phyloP scores from a whole-genome alignment of 1,140 invertebrate species.

The Aplysia californica region DNA sequence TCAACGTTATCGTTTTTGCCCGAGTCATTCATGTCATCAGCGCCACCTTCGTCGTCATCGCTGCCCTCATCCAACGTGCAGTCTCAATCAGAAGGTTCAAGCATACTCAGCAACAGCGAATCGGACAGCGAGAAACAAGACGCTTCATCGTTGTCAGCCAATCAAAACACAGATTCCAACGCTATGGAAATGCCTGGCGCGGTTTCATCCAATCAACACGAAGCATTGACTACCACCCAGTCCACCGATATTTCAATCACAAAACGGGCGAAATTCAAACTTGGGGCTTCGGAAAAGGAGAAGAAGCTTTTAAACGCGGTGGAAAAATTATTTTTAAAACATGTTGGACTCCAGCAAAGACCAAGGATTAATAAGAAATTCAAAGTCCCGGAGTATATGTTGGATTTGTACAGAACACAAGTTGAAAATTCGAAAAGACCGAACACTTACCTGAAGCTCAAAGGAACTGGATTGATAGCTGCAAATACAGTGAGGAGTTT shows the following conservation, averaged over 20 bases:
- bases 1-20: not conserved
- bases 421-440: constrained; percentile 2
- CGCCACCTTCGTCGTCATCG: not conserved
- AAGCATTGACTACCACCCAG: too few relatives aligned
- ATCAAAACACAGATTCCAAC: too few relatives aligned
- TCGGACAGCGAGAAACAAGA: not conserved
- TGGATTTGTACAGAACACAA: constrained; percentile 75
- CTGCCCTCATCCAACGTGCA: too few relatives aligned
- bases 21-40: not conserved
- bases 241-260: not conserved
- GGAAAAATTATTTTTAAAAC: constrained; percentile 77
- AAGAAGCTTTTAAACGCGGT: constrained; percentile 67
- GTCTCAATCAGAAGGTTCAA: not conserved
- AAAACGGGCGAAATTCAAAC: not conserved
- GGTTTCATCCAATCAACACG: too few relatives aligned
- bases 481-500: constrained; percentile 90
- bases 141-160: not conserved
- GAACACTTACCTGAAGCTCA: constrained; percentile 31
- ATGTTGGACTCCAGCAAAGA: constrained; percentile 79
- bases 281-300: not conserved
- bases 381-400: constrained; percentile 81
- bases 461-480: constrained; percentile 64
- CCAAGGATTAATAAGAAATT: constrained; percentile 71
- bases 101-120: not conserved
- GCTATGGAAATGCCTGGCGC: too few relatives aligned